Evolutionary conservation across 1,140 invertebrate species (phyloP).

Genomic region (Nixonia krombeini): DNA sequence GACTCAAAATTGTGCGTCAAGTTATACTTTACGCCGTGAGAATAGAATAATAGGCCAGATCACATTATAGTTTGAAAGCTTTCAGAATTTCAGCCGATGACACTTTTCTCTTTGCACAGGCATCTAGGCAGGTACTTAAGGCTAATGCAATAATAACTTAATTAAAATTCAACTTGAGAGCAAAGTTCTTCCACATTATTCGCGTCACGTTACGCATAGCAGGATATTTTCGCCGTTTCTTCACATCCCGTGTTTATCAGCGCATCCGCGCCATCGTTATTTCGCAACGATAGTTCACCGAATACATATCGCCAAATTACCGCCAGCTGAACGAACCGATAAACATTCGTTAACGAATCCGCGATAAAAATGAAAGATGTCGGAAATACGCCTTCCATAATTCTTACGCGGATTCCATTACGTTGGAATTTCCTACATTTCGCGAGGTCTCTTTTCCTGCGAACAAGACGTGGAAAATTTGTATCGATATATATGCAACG

Average conservation of each 20-base stretch:
- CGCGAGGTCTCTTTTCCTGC: too few relatives aligned
- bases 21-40: conserved; percentile 31
- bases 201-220: conserved; percentile 25
- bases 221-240: conserved; percentile 8
- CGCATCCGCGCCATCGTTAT: too few relatives aligned
- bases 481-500: too few relatives aligned
- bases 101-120: conserved; percentile 48
- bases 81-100: conserved; percentile 54
- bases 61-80: conserved; percentile 55
- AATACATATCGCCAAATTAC: too few relatives aligned
- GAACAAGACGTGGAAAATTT: too few relatives aligned
- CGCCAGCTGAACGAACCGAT: too few relatives aligned
- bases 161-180: conserved; percentile 50
- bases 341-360: too few relatives aligned
- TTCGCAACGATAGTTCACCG: too few relatives aligned
- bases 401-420: too few relatives aligned
- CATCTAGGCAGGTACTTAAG: conserved; percentile 49
- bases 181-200: conserved; percentile 40
- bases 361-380: too few relatives aligned
- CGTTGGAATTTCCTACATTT: conserved; percentile 14
- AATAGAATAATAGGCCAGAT: conserved; percentile 40
- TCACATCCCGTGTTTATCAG: too few relatives aligned
- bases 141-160: conserved; percentile 55
- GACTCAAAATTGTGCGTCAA: conserved; percentile 32
- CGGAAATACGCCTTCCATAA: too few relatives aligned